Conservation (phyloP, 2,888 invertebrate genomes). For the Sinopyrophorus schimmeli region DNA sequence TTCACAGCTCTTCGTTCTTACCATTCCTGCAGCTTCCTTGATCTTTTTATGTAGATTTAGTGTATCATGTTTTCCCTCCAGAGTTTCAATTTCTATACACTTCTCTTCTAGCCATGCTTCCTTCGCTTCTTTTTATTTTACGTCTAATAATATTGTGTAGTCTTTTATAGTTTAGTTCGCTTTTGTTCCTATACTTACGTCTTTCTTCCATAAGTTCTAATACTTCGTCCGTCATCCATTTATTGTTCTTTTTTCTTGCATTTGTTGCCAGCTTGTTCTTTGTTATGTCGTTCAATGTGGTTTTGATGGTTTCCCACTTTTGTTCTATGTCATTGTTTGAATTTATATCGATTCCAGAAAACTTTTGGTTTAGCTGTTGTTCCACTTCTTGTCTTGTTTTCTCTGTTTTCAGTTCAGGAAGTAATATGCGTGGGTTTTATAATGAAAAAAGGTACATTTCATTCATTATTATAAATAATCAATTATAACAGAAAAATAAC, state of each 20-base stretch:
- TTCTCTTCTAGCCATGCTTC: constrained; percentile 13
- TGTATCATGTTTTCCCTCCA: constrained; percentile 4
- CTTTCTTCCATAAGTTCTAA: constrained; percentile 7
- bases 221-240: constrained; percentile 8
- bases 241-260: not conserved
- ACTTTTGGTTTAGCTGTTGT: too few relatives aligned
- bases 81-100: constrained; percentile 10
- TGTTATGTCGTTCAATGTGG: not conserved
- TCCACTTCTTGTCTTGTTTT: too few relatives aligned
- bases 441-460: too few relatives aligned
- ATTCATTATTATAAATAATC: too few relatives aligned
- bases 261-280: not conserved
- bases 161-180: not conserved
- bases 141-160: not conserved
- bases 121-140: constrained; percentile 16
- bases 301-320: constrained; percentile 5
- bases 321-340: constrained; percentile 4
- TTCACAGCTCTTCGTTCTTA: not conserved
- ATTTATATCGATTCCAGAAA: too few relatives aligned
- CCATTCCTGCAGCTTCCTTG: constrained; percentile 4
- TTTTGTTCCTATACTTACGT: constrained; percentile 3
- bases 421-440: too few relatives aligned
- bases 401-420: too few relatives aligned
- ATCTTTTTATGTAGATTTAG: constrained; percentile 17
- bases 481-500: too few relatives aligned